These are phyloP conservation scores for Drosophila macrothrix DNA, from an alignment of 2,888 invertebrate species.

Conservation along the genomic window DNA sequence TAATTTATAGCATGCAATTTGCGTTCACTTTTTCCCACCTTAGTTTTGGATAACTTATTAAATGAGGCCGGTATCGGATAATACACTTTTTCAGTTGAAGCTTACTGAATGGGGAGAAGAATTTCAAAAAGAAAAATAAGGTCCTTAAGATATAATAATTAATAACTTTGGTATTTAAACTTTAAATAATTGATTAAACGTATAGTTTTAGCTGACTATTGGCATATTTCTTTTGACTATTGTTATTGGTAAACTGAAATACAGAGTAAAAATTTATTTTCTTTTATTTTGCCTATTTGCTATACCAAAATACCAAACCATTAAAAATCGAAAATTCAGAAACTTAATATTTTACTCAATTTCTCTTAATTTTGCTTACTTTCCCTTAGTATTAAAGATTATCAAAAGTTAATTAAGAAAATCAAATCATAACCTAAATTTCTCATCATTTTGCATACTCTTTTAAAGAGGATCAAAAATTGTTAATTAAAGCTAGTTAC, in stretches of 20 bases:
- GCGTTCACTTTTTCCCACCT: neutral
- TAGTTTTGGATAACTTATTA: neutral
- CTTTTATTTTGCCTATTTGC: neutral
- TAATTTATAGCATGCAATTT: neutral
- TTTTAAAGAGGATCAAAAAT: neutral
- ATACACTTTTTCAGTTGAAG: neutral
- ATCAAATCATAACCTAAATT: neutral
- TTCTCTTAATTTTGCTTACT: neutral
- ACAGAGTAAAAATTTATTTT: neutral
- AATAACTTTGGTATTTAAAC: neutral
- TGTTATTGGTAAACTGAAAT: neutral
- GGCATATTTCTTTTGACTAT: neutral
- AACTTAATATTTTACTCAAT: rapidly evolving
- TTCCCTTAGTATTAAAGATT: neutral
- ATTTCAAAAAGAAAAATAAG: neutral
- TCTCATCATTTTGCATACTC: neutral
- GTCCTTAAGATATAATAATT: neutral
- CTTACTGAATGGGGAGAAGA: neutral
- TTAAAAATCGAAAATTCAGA: neutral
- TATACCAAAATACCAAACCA: neutral
- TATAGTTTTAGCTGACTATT: neutral
- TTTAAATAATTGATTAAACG: neutral
- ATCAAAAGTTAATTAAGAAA: neutral
- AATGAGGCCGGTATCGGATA: neutral
- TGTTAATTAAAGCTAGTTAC: neutral